Evolutionary conservation across 2,113 vertebrate species (phyloP), one percentile per base, ranked within the genome.

Genomic region (Sander vitreus): DNA sequence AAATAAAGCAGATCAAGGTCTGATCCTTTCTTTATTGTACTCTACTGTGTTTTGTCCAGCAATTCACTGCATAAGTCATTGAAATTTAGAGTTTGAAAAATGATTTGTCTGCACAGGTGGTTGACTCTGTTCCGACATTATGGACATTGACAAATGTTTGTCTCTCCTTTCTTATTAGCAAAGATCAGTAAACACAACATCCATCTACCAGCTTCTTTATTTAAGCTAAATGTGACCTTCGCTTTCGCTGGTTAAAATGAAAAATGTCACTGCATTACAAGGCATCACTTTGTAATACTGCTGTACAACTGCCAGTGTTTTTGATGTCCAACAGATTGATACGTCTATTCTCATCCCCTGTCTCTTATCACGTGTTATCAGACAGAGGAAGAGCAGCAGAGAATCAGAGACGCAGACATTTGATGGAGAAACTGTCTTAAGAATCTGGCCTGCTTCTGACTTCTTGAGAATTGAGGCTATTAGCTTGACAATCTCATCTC

Each of bases 401-500:
- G 39, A 83, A 30, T 68, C 53, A 10, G 57, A 74, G 71, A 69
- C 30, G n/a, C 25, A 2, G 48, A 76, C 63, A 70, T n/a, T 50
- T 54, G n/a, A 65, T 48, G 15, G 70, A 78, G 66, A 50, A 77
- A 48, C 23, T 45, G 59, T 84, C 64, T 73, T 30, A 64, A 47
- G 45, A 69, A 57, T 73, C 79, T 58, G 18, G 77, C 60, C 51
- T 51, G 30, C 19, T 67, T 71, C 50, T 85, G 58, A 70, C 65
- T 71, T 81, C 43, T 73, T 21, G 36, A 79, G 77, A 53, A 66
- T 75, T 1, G 6, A 78, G 64, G 81, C 66, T 39, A 69, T 76
- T 76, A 62, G 25, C 75, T 54, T 64, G 27, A 64, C 12, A 39
- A 68, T 84, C 74, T 75, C 73, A 85, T 83, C 86, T 87, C n/a